These are phyloP conservation scores for Caiman crocodilus DNA, from an alignment of 2,797 vertebrate species.

Conservation along the genomic window DNA sequence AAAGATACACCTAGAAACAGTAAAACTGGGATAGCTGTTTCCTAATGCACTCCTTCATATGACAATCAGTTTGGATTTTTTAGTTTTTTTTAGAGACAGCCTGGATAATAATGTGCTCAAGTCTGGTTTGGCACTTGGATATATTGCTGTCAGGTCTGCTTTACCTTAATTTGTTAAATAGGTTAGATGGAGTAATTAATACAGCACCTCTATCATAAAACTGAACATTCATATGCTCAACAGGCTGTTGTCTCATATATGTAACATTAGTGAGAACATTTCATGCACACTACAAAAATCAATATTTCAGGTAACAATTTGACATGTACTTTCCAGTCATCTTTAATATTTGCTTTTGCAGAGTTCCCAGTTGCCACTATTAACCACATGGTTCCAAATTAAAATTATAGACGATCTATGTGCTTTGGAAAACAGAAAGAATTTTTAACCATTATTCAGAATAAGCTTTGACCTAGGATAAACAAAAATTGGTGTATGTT, in stretches of 20 bases:
- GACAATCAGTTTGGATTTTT: conserved; percentile 60
- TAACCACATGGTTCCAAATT: conserved; percentile 28
- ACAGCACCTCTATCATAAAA: background rate
- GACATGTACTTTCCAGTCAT: conserved; percentile 8
- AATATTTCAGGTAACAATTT: conserved; percentile 25
- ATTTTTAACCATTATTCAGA: conserved; percentile 35
- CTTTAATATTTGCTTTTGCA: conserved; percentile 52
- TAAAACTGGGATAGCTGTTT: conserved; percentile 55
- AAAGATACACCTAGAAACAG: conserved; percentile 67
- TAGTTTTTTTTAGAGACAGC: conserved; percentile 25
- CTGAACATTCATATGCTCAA: background rate
- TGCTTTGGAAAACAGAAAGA: background rate
- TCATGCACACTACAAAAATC: background rate
- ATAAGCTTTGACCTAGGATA: background rate
- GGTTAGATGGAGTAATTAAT: background rate
- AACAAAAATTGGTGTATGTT: background rate
- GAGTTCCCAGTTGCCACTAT: conserved; percentile 46
- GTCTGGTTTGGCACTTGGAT: conserved; percentile 1
- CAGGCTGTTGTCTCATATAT: background rate
- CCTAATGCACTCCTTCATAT: conserved; percentile 62
- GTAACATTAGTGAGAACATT: background rate
- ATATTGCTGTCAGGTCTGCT: background rate
- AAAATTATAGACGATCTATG: conserved; percentile 50
- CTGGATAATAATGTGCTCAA: conserved; percentile 4
- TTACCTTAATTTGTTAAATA: background rate